phyloP scores from a whole-genome alignment of 2,113 vertebrate genomes.

The Pterocles orientalis region DNA sequence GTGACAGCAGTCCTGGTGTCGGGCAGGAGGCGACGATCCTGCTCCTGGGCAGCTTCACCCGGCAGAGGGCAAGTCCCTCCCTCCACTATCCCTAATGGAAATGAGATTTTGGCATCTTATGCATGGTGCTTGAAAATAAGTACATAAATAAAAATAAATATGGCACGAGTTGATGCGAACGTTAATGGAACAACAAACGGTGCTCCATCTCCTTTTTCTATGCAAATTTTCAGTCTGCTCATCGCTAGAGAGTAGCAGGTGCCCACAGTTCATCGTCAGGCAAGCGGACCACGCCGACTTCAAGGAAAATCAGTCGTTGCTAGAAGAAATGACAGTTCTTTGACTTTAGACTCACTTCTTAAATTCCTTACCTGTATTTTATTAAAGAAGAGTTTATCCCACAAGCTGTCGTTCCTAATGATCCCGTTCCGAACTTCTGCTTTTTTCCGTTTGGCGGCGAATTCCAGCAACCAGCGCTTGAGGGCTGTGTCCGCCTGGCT shows the following conservation, averaged over 20 bases:
- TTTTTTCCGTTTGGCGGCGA: constrained; percentile 80
- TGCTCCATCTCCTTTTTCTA: neutral
- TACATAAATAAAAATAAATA: neutral
- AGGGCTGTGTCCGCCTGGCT: constrained; percentile 80
- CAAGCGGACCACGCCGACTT: too few relatives aligned
- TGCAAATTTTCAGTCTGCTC: neutral
- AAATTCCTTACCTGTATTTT: constrained; percentile 80
- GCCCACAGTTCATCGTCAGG: neutral
- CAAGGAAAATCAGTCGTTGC: neutral
- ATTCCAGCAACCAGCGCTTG: constrained; percentile 83
- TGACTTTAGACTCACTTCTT: neutral
- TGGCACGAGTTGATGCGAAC: neutral
- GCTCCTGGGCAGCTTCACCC: neutral
- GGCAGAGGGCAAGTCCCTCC: neutral
- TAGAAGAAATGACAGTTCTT: neutral
- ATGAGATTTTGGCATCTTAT: neutral
- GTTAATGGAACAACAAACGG: neutral
- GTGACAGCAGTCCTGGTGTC: neutral
- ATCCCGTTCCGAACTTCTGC: constrained; percentile 80
- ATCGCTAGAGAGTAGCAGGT: neutral
- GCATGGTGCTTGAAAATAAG: neutral
- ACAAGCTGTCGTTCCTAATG: constrained; percentile 81
- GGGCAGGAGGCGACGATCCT: neutral
- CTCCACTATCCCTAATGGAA: neutral
- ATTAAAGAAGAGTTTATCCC: constrained; percentile 84